These are phyloP conservation scores for Drosophila littoralis DNA, from an alignment of 1,140 invertebrate genomes.

Conservation along the genomic window DNA sequence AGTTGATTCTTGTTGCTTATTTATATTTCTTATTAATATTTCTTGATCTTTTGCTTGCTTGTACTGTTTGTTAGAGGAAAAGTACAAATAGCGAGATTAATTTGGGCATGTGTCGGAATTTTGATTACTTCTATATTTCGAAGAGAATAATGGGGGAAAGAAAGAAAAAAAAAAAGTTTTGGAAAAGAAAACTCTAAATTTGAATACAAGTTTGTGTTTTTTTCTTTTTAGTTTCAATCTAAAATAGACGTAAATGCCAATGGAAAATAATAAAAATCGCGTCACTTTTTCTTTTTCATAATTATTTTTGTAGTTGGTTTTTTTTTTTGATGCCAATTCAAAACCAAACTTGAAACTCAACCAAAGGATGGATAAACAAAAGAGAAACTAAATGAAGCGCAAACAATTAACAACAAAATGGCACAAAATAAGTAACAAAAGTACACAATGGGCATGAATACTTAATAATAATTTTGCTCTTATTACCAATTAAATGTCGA, in stretches of 20 bases:
- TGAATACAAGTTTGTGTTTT: background rate
- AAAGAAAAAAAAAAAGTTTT: background rate
- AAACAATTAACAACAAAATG: conserved; percentile 53
- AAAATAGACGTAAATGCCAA: conserved; percentile 21
- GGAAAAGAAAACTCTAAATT: background rate
- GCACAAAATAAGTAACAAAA: conserved; percentile 64
- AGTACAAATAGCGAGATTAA: conserved; percentile 50
- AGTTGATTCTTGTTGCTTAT: conserved; percentile 53
- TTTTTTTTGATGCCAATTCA: conserved; percentile 63
- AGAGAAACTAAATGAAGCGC: conserved; percentile 52
- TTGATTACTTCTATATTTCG: conserved; percentile 7
- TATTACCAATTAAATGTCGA: conserved; percentile 80
- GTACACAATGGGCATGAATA: conserved; percentile 75
- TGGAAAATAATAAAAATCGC: conserved; percentile 43
- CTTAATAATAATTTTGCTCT: conserved; percentile 68
- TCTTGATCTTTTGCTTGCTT: conserved; percentile 49
- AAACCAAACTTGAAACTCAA: conserved; percentile 70
- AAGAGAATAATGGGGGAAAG: conserved; percentile 12
- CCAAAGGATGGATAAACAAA: conserved; percentile 43
- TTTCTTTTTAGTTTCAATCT: background rate
- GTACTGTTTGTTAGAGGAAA: conserved; percentile 33
- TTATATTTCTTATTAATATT: conserved; percentile 36
- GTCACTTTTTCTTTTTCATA: conserved; percentile 32
- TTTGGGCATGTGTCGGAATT: conserved; percentile 4
- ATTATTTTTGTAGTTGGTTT: conserved; percentile 12